Evolutionary conservation across 2,797 vertebrate species (phyloP).

Genomic region (Macrochelys suwanniensis): DNA sequence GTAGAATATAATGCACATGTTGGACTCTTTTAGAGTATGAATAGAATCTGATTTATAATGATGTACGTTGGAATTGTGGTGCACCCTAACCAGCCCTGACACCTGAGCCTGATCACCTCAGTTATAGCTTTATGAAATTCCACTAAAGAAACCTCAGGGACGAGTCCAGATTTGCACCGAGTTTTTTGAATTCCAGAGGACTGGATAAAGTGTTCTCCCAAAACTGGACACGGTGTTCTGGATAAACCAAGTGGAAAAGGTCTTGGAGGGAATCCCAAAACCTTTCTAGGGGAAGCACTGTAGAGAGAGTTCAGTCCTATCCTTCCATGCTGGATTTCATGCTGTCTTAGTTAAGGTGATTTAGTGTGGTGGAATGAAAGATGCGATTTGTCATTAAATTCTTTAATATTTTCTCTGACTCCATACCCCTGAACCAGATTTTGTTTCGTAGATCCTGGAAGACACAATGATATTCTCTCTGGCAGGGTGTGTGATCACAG

Average conservation of each 20-base stretch:
- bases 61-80: not conserved
- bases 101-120: not conserved
- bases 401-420: slow-evolving; percentile 29
- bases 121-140: not conserved
- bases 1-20: not conserved
- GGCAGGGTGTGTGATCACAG: slow-evolving; percentile 92
- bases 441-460: slow-evolving; percentile 91
- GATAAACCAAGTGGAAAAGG: not conserved
- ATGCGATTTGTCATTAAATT: not conserved
- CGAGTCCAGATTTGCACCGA: not conserved
- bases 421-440: slow-evolving; percentile 70
- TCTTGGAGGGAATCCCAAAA: not conserved
- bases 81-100: not conserved
- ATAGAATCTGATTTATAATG: not conserved
- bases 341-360: slow-evolving; percentile 34
- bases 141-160: not conserved
- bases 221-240: not conserved
- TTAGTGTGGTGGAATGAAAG: slow-evolving; percentile 42
- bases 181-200: not conserved
- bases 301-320: slow-evolving; percentile 5
- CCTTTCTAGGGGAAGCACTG: slow-evolving; percentile 40
- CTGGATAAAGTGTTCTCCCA: not conserved
- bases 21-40: not conserved
- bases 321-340: slow-evolving; percentile 52
- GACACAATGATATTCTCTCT: slow-evolving; percentile 97